These are phyloP conservation scores for Glaucidium brasilianum DNA, from an alignment of 2,113 vertebrate species.

Conservation along the genomic window DNA sequence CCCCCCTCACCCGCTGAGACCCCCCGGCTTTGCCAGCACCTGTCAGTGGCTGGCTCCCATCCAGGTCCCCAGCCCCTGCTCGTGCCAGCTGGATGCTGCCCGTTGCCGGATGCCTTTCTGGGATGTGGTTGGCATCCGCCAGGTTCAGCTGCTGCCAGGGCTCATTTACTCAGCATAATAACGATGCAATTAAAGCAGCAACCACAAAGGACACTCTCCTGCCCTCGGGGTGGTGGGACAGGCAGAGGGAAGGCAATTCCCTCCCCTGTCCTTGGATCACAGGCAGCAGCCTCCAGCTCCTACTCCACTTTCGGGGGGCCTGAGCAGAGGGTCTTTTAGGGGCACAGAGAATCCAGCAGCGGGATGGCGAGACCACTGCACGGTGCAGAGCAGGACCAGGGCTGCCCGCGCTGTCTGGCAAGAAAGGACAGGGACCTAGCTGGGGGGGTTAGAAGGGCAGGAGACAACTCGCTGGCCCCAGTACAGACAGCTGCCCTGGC, in stretches of 20 bases:
- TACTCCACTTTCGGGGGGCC: not conserved
- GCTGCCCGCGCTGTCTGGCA: not conserved
- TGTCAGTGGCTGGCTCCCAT: not conserved
- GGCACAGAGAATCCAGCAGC: rapidly evolving
- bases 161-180: constrained; percentile 57
- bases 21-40: not conserved
- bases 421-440: not conserved
- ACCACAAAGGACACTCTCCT: constrained; percentile 54
- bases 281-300: not conserved
- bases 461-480: not conserved
- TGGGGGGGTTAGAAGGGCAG: not conserved
- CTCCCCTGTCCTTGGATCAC: not conserved
- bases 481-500: not conserved
- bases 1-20: not conserved
- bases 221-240: not conserved
- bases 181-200: constrained; percentile 25
- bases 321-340: not conserved
- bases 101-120: constrained; percentile 34
- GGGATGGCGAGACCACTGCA: rapidly evolving
- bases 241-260: not conserved
- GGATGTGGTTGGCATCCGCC: constrained; percentile 54
- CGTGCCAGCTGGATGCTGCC: constrained; percentile 57
- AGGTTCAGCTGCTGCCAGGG: constrained; percentile 61
- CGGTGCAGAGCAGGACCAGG: rapidly evolving
- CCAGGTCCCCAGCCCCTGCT: not conserved